Base-by-base conservation (phyloP, 2,888 invertebrate genomes). In the Orthosia gothica region DNA sequence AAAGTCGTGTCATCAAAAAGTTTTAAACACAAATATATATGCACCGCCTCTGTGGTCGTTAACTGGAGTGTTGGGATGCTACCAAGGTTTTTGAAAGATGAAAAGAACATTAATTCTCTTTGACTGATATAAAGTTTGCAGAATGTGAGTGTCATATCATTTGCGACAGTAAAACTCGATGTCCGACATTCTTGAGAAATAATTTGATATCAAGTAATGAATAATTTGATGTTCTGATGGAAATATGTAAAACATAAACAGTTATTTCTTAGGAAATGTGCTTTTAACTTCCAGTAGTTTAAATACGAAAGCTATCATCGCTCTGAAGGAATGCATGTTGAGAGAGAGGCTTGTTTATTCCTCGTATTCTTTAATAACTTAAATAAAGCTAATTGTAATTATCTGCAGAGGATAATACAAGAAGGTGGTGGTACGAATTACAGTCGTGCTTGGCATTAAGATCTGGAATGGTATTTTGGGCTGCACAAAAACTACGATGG, bases 401-500 rank as follows among this genome's bases (percentile, higher is more conserved):
- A 82, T 78, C 69, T 54, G 64, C 57, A 62, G 65, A 63, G 61
- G 68, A 77, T 85, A 87, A 83, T 83, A 70, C 76, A 70, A 82
- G 80, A 76, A 83, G 81, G 82, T 87, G 79, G 79, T 85, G 83
- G 83, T 84, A 85, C 84, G 81, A 89, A 90, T 89, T 87, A 81
- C 84, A 83, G 79, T 76, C 86, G 83, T 83, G 89, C 88, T 91
- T 91, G 91, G 91, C 92, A 93, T 93, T 93, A 90, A 91, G 87
- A 87, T 89, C 85, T 84, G 90, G 90, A 90, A 91, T 91, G 92
- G 90, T 82, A 92, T 92, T 93, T 91, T 89, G 82, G 86, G 85
- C 88, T 88, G 86, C 63, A 87, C 80, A 90, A 91, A 91, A 90
- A 92, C 89, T 90, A 91, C 84, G 84, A 82, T 83, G 87, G 87